A percentile compares a stretch with the other conserved stretches of the same genome.
These are phyloP conservation scores for Sesamia nonagrioides DNA, from an alignment of 1,140 invertebrate genomes.

Conservation along the genomic window DNA sequence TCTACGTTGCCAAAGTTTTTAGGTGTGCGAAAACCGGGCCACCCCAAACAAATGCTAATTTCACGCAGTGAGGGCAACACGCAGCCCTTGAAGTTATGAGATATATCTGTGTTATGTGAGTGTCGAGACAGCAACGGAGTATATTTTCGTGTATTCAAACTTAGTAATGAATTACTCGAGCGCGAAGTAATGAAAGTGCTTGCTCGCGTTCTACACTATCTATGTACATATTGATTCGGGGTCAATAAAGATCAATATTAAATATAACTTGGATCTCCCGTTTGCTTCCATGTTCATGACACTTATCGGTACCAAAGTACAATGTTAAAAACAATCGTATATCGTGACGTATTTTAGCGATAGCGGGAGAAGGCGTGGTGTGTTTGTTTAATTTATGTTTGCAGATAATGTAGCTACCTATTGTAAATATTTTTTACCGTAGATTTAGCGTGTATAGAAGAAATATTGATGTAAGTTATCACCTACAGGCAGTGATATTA, in stretches of 20 bases:
- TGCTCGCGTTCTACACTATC: conserved; percentile 12
- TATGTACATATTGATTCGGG: neutral
- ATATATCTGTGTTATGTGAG: conserved; percentile 14
- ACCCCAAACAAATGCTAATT: conserved; percentile 40
- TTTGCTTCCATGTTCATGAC: conserved; percentile 12
- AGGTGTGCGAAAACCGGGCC: neutral
- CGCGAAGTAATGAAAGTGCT: conserved; percentile 14
- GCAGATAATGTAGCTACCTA: neutral
- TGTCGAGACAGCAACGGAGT: neutral
- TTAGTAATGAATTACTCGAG: neutral
- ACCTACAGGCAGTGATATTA: neutral
- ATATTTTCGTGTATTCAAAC: neutral
- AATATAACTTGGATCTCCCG: neutral
- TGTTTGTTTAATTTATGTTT: conserved; percentile 4
- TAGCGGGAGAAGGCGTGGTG: conserved; percentile 5
- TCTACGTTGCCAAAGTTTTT: conserved; percentile 29
- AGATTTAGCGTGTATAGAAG: neutral
- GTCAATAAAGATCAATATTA: conserved; percentile 4
- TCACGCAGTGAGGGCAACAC: conserved; percentile 20
- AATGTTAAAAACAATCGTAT: conserved; percentile 18
- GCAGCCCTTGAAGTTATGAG: conserved; percentile 23
- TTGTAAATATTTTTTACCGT: neutral
- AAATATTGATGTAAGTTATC: neutral
- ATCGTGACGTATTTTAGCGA: conserved; percentile 4
- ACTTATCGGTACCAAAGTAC: conserved; percentile 10